Evolutionary conservation across 2,113 vertebrate species (phyloP).

Genomic region (Casuarius casuarius): DNA sequence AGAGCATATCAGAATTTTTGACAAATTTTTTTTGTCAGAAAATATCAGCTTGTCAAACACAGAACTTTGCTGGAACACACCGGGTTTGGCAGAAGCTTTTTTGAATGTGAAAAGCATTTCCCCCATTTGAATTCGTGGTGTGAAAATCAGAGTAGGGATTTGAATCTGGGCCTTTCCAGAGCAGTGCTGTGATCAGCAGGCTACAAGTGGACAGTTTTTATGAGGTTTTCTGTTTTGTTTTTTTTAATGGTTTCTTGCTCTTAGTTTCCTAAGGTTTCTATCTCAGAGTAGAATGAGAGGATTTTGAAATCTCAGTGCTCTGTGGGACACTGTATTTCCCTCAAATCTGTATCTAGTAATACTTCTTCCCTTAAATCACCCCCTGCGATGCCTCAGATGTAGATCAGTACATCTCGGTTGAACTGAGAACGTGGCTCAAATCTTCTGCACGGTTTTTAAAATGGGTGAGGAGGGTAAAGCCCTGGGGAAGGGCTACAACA

Average conservation of each 20-base stretch:
- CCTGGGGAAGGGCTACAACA: neutral
- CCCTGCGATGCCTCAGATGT: neutral
- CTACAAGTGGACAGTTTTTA: neutral
- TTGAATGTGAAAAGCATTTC: neutral
- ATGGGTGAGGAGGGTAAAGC: neutral
- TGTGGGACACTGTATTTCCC: neutral
- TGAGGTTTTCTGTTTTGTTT: neutral
- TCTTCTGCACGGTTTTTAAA: neutral
- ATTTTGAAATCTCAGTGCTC: constrained; percentile 9
- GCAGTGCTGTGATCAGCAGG: neutral
- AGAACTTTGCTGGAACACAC: neutral
- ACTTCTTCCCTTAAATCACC: neutral
- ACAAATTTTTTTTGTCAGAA: neutral
- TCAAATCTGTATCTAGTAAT: neutral
- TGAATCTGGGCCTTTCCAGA: neutral
- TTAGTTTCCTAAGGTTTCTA: neutral
- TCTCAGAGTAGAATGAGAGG: neutral
- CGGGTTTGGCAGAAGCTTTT: neutral
- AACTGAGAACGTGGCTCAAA: neutral
- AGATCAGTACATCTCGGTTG: neutral
- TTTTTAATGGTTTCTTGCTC: neutral
- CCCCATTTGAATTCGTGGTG: neutral
- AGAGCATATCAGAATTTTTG: neutral
- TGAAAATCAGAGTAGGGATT: neutral
- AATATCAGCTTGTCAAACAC: neutral